Evolutionary conservation across 2,797 vertebrate species (phyloP).

Genomic region (Tenualosa thibaudeaui): DNA sequence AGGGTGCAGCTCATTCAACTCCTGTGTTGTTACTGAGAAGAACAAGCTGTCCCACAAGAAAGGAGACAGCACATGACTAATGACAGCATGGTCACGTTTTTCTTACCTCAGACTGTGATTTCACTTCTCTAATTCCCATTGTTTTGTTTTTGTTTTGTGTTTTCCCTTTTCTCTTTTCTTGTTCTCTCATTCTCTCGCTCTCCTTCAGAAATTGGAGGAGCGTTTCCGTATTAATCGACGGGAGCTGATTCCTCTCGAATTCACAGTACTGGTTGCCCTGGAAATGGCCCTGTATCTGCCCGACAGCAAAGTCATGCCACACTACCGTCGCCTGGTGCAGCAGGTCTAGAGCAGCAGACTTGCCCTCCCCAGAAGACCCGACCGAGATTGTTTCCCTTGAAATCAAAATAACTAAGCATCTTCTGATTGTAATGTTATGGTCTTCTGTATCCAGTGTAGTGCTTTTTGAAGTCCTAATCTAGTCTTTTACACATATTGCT

Average conservation of each 20-base stretch:
- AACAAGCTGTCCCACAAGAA: conserved; percentile 3
- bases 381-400: not conserved
- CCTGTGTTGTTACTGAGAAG: not conserved
- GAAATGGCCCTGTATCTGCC: conserved; percentile 97
- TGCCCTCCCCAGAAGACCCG: not conserved
- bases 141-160: not conserved
- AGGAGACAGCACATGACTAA: not conserved
- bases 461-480: not conserved
- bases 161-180: not conserved
- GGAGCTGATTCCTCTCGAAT: conserved; percentile 91
- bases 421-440: not conserved
- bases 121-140: conserved; percentile 7
- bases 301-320: conserved; percentile 95
- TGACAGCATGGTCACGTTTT: not conserved
- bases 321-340: conserved; percentile 91
- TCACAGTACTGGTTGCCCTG: conserved; percentile 94
- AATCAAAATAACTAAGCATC: not conserved
- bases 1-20: not conserved
- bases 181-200: not conserved
- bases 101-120: not conserved
- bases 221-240: conserved; percentile 92
- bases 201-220: conserved; percentile 89
- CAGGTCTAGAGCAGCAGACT: conserved; percentile 75
- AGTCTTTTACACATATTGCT: not conserved
- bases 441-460: not conserved